Evolutionary conservation across 2,797 vertebrate species (phyloP).

Genomic region (Trachurus trachurus): DNA sequence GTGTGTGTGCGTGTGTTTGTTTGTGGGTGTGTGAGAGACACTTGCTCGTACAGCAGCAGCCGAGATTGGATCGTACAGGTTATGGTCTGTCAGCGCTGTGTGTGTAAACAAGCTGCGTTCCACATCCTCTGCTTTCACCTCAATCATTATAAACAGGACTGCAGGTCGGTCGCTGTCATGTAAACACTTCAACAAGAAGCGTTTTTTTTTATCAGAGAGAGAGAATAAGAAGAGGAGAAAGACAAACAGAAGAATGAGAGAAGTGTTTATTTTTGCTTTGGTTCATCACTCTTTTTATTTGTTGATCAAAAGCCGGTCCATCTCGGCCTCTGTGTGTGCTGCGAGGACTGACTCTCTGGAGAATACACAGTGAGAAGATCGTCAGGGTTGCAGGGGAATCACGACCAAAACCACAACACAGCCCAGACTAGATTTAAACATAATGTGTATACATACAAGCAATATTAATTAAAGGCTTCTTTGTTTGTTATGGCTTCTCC

Average conservation of each 20-base stretch:
- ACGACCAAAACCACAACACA: conserved; percentile 72
- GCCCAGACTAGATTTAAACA: conserved; percentile 58
- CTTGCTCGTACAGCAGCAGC: conserved; percentile 23
- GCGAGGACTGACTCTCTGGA: conserved; percentile 40
- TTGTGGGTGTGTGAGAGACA: conserved; percentile 12
- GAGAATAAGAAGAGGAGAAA: neutral
- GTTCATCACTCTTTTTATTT: conserved; percentile 60
- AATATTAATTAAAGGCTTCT: conserved; percentile 78
- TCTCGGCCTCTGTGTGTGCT: conserved; percentile 65
- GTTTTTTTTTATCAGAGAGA: conserved; percentile 51
- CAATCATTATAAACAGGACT: conserved; percentile 39
- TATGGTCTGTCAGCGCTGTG: conserved; percentile 53
- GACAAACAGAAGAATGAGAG: conserved; percentile 48
- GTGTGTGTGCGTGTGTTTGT: conserved; percentile 18
- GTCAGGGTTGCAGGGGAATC: conserved; percentile 67
- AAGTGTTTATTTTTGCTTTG: conserved; percentile 63
- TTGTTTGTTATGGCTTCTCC: conserved; percentile 68
- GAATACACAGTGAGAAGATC: conserved; percentile 62
- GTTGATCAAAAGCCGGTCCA: conserved; percentile 42
- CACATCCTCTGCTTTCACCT: conserved; percentile 67
- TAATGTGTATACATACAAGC: conserved; percentile 50
- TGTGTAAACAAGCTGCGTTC: conserved; percentile 69
- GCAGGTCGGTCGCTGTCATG: conserved; percentile 33
- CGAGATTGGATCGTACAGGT: conserved; percentile 55
- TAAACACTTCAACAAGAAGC: conserved; percentile 39